Evolutionary conservation across 2,888 invertebrate genomes (phyloP), one percentile per base, ranked within the genome.

Genomic region (Aricia artaxerxes): DNA sequence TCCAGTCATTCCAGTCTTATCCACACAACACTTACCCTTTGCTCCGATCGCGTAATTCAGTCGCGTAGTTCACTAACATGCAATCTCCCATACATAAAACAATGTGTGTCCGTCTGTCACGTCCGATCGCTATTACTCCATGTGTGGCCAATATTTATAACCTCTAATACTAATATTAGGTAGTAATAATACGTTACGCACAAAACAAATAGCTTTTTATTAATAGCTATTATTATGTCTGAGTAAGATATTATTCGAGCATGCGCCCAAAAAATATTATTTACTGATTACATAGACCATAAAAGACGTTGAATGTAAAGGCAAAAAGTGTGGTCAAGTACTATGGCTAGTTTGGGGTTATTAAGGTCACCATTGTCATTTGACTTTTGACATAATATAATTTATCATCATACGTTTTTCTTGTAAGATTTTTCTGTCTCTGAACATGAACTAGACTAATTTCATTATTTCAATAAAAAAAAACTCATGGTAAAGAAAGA

Each of bases 31-130:
- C 85, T 86, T 83, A 84, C 84, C 31, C 31, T 16, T 16, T 35
- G 82, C 84, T 83, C 83, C 83, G 84, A 83, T 83, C 85, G 92
- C 92, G 92, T 92, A 92, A 92, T 91, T 88, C 92, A 91, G 92
- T 90, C 91, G 89, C 91, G 89, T 90, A 84, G 86, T 86, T 82
- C 81, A 83, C 83, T 80, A 83, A 84, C 85, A 83, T 85, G 84
- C 84, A 86, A 86, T 85, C 84, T 83, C 83, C 85, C 86, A 86
- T 85, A 83, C 79, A 82, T 81, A 82, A 82, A 82, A 84, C 82
- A 84, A 83, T 84, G 83, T 83, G 79, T 80, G 79, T 80, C 75
- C 78, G 82, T 80, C 82, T 80, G 84, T 84, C 85, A 85, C 84
- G 86, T 84, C 83, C 86, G 83, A 81, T 81, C 81, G 77, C 53